Conservation (phyloP, 2,888 invertebrate genomes). For the Erebia palarica region DNA sequence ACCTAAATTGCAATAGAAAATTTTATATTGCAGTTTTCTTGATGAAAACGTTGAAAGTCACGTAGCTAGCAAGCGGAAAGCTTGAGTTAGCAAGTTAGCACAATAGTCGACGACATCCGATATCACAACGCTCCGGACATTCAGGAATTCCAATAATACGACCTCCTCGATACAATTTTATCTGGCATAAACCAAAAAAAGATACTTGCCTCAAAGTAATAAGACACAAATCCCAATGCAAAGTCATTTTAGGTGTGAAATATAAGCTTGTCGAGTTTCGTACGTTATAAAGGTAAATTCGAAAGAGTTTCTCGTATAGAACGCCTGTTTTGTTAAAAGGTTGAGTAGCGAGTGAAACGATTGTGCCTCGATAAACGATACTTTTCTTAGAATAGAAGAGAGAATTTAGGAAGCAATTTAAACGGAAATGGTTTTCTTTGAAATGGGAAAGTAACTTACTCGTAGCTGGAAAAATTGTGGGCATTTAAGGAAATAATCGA, state of each 20-base stretch:
- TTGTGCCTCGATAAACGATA: conserved; percentile 61
- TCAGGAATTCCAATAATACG: conserved; percentile 79
- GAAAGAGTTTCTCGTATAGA: conserved; percentile 61
- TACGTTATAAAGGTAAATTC: conserved; percentile 70
- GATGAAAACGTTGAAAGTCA: not conserved
- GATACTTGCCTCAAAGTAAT: conserved; percentile 36
- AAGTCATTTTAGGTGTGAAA: conserved; percentile 40
- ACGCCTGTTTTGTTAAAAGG: conserved; percentile 38
- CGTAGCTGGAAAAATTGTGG: not conserved
- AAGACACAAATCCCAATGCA: conserved; percentile 45
- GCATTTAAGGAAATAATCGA: not conserved
- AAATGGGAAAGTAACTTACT: not conserved
- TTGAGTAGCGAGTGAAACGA: conserved; percentile 59
- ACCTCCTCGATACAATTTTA: conserved; percentile 39
- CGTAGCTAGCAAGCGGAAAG: conserved; percentile 4
- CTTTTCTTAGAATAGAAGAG: conserved; percentile 54
- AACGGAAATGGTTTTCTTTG: conserved; percentile 7
- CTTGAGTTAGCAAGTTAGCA: conserved; percentile 60
- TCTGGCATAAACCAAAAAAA: conserved; percentile 8
- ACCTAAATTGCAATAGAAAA: not conserved
- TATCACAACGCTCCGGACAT: conserved; percentile 69
- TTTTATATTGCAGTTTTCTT: not conserved
- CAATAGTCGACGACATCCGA: conserved; percentile 68
- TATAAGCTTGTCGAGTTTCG: conserved; percentile 55
- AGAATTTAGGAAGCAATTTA: conserved; percentile 37